These are phyloP conservation scores for Odontesthes bonariensis DNA, from an alignment of 2,113 vertebrate species.

Conservation along the genomic window DNA sequence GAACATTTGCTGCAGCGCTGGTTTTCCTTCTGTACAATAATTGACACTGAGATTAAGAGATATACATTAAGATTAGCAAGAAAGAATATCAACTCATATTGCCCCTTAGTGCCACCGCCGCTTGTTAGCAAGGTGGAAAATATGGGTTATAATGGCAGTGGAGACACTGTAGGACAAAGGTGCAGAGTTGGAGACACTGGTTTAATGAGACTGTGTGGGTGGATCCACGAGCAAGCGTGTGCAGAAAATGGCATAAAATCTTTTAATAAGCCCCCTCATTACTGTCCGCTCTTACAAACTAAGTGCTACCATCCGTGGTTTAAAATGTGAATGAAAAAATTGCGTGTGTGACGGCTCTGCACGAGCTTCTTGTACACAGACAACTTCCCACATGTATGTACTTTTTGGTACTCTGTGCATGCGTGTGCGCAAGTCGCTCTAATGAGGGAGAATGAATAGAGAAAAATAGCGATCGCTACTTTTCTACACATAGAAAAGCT, in stretches of 20 bases:
- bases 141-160: slow-evolving; percentile 45
- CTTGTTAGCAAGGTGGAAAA: slow-evolving; percentile 42
- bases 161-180: slow-evolving; percentile 47
- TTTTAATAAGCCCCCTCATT: slow-evolving; percentile 63
- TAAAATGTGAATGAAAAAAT: slow-evolving; percentile 16
- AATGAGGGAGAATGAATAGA: slow-evolving; percentile 69
- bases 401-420: neutral
- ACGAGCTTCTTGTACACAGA: slow-evolving; percentile 16
- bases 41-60: slow-evolving; percentile 18
- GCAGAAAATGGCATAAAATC: slow-evolving; percentile 37
- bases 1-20: slow-evolving; percentile 17
- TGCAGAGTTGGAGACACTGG: slow-evolving; percentile 32
- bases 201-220: slow-evolving; percentile 64
- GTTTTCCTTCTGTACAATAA: slow-evolving; percentile 28
- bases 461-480: slow-evolving; percentile 33
- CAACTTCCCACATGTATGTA: slow-evolving; percentile 17
- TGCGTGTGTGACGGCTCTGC: neutral
- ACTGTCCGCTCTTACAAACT: slow-evolving; percentile 34
- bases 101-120: slow-evolving; percentile 26
- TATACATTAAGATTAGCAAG: slow-evolving; percentile 34
- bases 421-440: slow-evolving; percentile 17
- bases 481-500: slow-evolving; percentile 22
- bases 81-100: slow-evolving; percentile 27
- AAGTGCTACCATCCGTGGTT: slow-evolving; percentile 35
- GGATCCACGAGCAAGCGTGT: slow-evolving; percentile 20